A percentile compares a stretch with the other conserved stretches of the same genome.
These are phyloP conservation scores for Bugulina stolonifera DNA, from an alignment of 2,888 invertebrate species.

Conservation along the genomic window DNA sequence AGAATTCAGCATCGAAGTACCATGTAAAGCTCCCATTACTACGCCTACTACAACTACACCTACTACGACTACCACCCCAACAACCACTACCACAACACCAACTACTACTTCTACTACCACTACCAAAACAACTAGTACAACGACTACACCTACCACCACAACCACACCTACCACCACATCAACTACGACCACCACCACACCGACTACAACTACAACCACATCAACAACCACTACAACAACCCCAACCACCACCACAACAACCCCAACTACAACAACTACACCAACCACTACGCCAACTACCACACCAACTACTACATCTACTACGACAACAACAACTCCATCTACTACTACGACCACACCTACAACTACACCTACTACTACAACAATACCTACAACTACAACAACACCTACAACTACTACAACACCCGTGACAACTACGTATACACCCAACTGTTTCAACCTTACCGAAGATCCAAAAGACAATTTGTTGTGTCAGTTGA, in stretches of 20 bases:
- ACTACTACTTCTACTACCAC: not conserved
- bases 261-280: not conserved
- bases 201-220: slow-evolving; percentile 12
- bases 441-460: not conserved
- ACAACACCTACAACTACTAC: not conserved
- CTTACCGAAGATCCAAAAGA: not conserved
- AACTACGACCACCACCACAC: not conserved
- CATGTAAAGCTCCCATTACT: not conserved
- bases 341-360: not conserved
- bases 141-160: not conserved
- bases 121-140: not conserved
- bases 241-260: not conserved
- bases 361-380: not conserved
- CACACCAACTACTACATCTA: not conserved
- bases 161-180: not conserved
- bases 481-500: not conserved
- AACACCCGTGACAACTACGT: not conserved
- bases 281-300: slow-evolving; percentile 9
- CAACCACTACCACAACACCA: not conserved
- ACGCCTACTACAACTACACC: not conserved
- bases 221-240: slow-evolving; percentile 7
- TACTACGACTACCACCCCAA: not conserved
- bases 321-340: not conserved
- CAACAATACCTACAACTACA: not conserved
- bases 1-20: not conserved